Conservation (phyloP, 2,888 invertebrate genomes). For the Acutogordius australiensis region DNA sequence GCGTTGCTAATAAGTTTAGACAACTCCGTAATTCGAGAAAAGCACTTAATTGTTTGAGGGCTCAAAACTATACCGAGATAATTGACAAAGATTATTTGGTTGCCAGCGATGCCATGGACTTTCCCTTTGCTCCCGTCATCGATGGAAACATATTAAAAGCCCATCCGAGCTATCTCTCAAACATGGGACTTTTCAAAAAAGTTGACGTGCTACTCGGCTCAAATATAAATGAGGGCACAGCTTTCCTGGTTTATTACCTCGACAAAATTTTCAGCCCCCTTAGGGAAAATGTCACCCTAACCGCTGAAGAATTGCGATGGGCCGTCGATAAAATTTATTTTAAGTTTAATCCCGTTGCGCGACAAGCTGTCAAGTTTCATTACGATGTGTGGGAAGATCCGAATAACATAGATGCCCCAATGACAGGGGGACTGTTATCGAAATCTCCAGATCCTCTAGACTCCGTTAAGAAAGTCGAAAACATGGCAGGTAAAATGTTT, state of each 20-base stretch:
- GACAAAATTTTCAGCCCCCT: conserved; percentile 13
- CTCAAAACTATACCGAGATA: conserved; percentile 17
- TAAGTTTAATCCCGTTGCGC: neutral
- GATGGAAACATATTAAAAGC: conserved; percentile 72
- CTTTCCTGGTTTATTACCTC: conserved; percentile 66
- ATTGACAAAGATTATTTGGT: conserved; percentile 15
- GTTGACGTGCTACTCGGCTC: conserved; percentile 65
- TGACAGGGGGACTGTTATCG: no score
- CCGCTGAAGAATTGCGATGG: neutral
- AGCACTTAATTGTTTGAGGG: conserved; percentile 44
- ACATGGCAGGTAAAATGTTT: no score
- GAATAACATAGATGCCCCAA: neutral
- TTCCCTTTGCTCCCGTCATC: conserved; percentile 67
- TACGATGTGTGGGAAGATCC: neutral
- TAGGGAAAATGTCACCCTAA: neutral
- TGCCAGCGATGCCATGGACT: conserved; percentile 29
- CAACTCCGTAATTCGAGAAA: conserved; percentile 34
- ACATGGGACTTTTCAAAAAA: conserved; percentile 56
- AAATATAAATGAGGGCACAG: conserved; percentile 69
- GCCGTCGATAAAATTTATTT: neutral
- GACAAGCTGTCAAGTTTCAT: neutral
- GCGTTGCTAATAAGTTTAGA: conserved; percentile 16
- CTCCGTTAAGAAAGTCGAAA: neutral
- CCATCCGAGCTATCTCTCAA: conserved; percentile 34
- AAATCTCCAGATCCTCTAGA: neutral